Evolutionary conservation across 2,888 invertebrate species (phyloP), one percentile per base, ranked within the genome.

Genomic region (Ctenicera cuprea): DNA sequence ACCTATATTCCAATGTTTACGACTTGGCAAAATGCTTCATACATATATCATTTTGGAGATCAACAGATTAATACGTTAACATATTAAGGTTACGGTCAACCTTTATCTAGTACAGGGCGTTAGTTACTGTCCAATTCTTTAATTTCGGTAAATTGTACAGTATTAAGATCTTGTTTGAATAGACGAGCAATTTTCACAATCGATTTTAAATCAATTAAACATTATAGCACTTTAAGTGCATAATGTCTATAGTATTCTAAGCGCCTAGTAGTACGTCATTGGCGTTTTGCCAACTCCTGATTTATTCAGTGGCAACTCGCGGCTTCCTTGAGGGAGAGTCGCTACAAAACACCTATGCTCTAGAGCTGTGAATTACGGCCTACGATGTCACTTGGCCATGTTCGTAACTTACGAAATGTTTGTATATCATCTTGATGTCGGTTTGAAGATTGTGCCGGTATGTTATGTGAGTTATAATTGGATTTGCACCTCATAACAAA

Each of bases 361-460:
- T 74, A 73, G 33, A 33, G 78, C 74, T 75, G 82, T 85, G 84
- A 85, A 81, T 84, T 85, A 85, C 84, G 81, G 80, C 81, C 81
- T 75, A 70, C 77, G 79, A 77, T 85, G 84, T 85, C 84, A 83
- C 80, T 83, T 83, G 83, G 81, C 84, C 84, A 82, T 85, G 84
- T 84, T 84, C 80, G 75, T 78, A 80, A 80, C 82, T 84, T 85
- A 84, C 84, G 83, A 85, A 85, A 85, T 83, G 83, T 83, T 84
- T 84, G 81, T 83, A 83, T 82, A 83, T 82, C 82, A 83, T 83
- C 82, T 83, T 80, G 80, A 81, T 83, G 84, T 82, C 82, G 81
- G 80, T 82, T 81, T 82, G 80, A 79, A 80, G 80, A 82, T 82
- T 81, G 80, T 80, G 77, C 79, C 78, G 80, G 78, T 80, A 81